These are phyloP conservation scores for Oceanites oceanicus DNA, from an alignment of 2,113 vertebrate species.

Conservation along the genomic window DNA sequence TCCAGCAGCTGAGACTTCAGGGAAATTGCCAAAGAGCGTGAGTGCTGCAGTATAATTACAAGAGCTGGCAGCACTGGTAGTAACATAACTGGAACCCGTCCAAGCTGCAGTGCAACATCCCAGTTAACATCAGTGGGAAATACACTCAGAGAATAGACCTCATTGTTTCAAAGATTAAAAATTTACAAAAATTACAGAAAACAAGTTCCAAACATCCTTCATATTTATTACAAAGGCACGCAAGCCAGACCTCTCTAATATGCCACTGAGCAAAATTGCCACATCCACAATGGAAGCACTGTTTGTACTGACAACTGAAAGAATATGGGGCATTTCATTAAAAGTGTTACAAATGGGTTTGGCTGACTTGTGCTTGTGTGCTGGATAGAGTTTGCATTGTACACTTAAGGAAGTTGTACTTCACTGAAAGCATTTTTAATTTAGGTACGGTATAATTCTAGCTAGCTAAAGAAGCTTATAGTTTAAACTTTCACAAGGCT, in stretches of 20 bases:
- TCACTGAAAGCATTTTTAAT: not conserved
- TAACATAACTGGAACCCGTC: not conserved
- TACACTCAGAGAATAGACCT: not conserved
- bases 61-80: not conserved
- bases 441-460: not conserved
- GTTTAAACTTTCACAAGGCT: not conserved
- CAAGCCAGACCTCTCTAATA: not conserved
- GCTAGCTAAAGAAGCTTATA: not conserved
- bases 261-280: not conserved
- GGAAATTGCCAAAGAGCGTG: not conserved
- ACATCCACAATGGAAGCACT: not conserved
- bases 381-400: not conserved
- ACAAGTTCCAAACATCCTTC: constrained; percentile 9
- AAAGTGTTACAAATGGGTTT: not conserved
- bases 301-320: not conserved
- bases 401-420: not conserved
- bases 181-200: constrained; percentile 15
- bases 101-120: constrained; percentile 8
- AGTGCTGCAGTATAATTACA: not conserved
- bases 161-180: constrained; percentile 2
- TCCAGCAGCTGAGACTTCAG: constrained; percentile 4
- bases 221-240: not conserved
- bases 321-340: not conserved
- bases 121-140: not conserved
- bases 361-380: not conserved